Conservation (phyloP, 2,797 vertebrate species). For the Allobates femoralis region DNA sequence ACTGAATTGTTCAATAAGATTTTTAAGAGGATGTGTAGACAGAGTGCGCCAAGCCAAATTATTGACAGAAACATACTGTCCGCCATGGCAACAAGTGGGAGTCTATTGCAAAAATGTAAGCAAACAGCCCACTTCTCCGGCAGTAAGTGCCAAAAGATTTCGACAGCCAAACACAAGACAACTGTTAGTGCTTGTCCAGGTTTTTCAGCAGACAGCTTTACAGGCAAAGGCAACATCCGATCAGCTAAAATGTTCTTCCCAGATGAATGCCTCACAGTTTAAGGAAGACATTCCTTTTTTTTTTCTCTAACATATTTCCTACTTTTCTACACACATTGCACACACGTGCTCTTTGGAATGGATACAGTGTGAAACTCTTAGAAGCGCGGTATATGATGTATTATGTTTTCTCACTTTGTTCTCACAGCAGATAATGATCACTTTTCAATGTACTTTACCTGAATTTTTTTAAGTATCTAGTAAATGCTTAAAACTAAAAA, state of each 20-base stretch:
- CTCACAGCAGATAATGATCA: not conserved
- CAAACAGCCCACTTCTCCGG: conserved; percentile 74
- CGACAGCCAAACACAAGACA: conserved; percentile 70
- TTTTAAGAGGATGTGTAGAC: conserved; percentile 73
- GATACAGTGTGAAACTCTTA: not conserved
- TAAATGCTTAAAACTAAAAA: not conserved
- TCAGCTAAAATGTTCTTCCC: conserved; percentile 65
- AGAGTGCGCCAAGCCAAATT: conserved; percentile 76
- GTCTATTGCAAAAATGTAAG: conserved; percentile 77
- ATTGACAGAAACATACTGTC: conserved; percentile 79
- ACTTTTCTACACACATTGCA: conserved; percentile 16
- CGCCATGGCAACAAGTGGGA: conserved; percentile 81
- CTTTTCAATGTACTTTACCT: not conserved
- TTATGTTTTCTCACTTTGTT: not conserved
- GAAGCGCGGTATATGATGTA: not conserved
- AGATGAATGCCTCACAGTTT: conserved; percentile 61
- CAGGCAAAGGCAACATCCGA: conserved; percentile 67
- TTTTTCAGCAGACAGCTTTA: conserved; percentile 65
- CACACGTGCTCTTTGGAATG: not conserved
- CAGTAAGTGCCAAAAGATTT: conserved; percentile 73
- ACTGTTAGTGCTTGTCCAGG: conserved; percentile 65
- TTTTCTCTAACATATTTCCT: conserved; percentile 16
- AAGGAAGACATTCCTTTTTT: conserved; percentile 35
- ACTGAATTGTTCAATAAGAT: conserved; percentile 74
- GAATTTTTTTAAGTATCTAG: not conserved